A percentile compares a stretch with the other conserved stretches of the same genome.
phyloP scores from a whole-genome alignment of 37 sponge, comb jelly and placozoan genomes.

The Dysidea cf. avara region DNA sequence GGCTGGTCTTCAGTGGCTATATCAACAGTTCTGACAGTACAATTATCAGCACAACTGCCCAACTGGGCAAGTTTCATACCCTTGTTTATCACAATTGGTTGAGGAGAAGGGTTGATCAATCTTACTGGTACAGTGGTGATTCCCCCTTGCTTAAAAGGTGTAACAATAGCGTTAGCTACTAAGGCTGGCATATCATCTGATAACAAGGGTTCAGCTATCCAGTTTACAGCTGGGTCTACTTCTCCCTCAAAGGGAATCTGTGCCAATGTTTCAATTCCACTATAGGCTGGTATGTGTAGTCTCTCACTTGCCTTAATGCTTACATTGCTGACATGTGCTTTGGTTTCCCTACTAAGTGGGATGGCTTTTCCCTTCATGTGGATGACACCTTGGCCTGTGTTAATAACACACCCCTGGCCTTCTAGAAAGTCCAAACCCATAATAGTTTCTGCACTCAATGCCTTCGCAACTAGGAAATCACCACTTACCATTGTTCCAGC shows the following conservation, averaged over 20 bases:
- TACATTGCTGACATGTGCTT: no score
- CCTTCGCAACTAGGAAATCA: not conserved
- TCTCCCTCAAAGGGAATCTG: no score
- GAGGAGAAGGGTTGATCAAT: not conserved
- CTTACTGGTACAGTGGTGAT: slow-evolving; percentile 7
- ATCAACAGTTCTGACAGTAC: no score
- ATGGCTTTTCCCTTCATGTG: no score
- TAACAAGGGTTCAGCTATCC: not conserved
- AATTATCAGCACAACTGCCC: no score
- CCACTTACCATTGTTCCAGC: not conserved
- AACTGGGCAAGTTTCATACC: slow-evolving; percentile 14
- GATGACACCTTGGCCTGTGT: not conserved
- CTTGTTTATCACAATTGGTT: slow-evolving; percentile 1
- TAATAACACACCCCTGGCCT: not conserved
- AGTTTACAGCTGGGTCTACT: no score
- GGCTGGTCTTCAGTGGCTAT: no score
- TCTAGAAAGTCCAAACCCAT: slow-evolving; percentile 11
- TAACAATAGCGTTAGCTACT: not conserved
- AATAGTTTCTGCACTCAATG: not conserved
- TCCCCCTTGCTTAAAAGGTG: not conserved
- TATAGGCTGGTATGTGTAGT: slow-evolving; percentile 3
- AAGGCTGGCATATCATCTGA: no score
- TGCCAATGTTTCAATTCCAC: not conserved
- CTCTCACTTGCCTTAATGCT: no score
- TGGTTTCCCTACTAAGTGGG: no score